Percentiles rank a stretch among this genome's conserved stretches.
phyloP scores from a whole-genome alignment of 2,113 vertebrate genomes.

The Aspidoscelis tigris region DNA sequence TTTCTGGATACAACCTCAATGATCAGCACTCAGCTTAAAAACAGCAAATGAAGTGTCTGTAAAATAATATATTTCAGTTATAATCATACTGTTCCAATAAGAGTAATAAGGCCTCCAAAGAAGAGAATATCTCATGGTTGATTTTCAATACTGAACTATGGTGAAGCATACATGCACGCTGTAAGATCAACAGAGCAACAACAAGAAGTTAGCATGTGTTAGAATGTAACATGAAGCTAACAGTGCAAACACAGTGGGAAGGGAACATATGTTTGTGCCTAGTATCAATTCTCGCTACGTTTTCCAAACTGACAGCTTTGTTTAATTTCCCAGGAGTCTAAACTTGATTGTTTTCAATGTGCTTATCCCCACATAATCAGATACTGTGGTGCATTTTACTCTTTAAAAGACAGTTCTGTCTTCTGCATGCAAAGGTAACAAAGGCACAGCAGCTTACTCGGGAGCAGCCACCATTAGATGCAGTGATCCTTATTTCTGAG shows the following conservation, averaged over 20 bases:
- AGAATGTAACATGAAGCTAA: not conserved
- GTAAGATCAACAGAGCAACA: not conserved
- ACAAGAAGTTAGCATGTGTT: not conserved
- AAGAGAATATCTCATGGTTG: not conserved
- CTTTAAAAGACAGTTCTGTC: no score
- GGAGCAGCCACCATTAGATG: not conserved
- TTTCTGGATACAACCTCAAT: not conserved
- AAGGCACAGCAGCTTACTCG: not conserved
- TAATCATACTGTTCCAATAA: not conserved
- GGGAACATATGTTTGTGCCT: no score
- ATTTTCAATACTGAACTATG: not conserved
- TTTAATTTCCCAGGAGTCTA: not conserved
- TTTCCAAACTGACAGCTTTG: not conserved
- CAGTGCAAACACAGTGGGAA: no score
- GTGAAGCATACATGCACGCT: not conserved
- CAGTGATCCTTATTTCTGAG: not conserved
- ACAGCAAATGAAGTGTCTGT: not conserved
- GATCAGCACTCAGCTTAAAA: not conserved
- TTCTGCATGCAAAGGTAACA: no score
- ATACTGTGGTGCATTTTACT: not conserved
- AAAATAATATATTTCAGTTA: not conserved
- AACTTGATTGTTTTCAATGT: not conserved
- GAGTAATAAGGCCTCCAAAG: not conserved
- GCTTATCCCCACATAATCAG: not conserved
- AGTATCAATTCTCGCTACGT: not conserved